Evolutionary conservation across 1,140 invertebrate species (phyloP), one percentile per base, ranked within the genome.

Genomic region (Hycleus cichorii): DNA sequence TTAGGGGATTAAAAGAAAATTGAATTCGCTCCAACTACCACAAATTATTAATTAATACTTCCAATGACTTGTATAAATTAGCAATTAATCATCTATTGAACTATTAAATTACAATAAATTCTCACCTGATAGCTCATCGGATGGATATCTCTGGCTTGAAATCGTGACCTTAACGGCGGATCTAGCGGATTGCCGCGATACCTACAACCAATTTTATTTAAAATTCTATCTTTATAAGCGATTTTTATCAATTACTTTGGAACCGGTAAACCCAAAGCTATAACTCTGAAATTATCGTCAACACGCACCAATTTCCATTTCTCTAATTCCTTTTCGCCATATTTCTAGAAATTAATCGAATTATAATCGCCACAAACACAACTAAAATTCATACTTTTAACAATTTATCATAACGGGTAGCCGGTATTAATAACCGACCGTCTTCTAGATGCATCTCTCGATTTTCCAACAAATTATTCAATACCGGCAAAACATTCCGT

Each of bases 401-500:
- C 7, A 98, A 77, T 76, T 93, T 91, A 71, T 98, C 94, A 73
- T 95, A 98, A 77, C 93, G 82, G 2, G 83, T 73, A 25, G 92
- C 85, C 2, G 91, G 84, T 69, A 98, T 88, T 10, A 98, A 78
- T 74, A 97, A 94, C 62, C 94, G 78, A 1, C 96, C 96, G 82
- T 97, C 95, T 78, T 98, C 96, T 44, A 98, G 77, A 75, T 98
- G 92, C 94, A 98, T 97, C 77, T 98, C 95, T 49, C 95, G 79
- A 76, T 98, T 98, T 78, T 98, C 96, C n/a, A 98, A 75, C 26
- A 98, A 80, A 78, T 98, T 98, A 76, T 98, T 98, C n/a, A 98
- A 74, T 40, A 98, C 89, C 43, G 96, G 96, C 44, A 98, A 77
- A 27, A 98, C 94, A 80, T 98, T 98, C 52, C 96, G 76, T 74